These are phyloP conservation scores for Glaucomys volans DNA, from an alignment of 2,113 vertebrate genomes.

Conservation along the genomic window DNA sequence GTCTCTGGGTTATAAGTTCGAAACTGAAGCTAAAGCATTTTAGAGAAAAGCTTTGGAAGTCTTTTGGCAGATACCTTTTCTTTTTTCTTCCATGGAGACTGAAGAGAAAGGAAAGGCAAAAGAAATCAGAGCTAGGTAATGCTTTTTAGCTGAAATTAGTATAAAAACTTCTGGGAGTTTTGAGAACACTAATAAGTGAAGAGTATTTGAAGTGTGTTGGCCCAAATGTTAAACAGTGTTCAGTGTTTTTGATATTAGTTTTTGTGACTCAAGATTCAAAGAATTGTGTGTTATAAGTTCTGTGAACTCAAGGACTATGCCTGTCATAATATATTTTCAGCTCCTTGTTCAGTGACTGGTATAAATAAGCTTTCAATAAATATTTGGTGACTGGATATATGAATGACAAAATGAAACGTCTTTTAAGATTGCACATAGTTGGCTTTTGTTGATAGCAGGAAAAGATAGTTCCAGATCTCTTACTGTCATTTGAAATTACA, in stretches of 20 bases:
- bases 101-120: neutral
- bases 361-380: neutral
- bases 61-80: neutral
- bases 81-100: constrained; percentile 6
- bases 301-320: neutral
- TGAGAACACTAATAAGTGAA: neutral
- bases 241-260: neutral
- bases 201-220: constrained; percentile 32
- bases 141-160: constrained; percentile 22
- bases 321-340: neutral
- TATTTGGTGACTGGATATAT: neutral
- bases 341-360: neutral
- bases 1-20: neutral
- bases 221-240: constrained; percentile 43
- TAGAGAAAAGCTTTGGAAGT: constrained; percentile 21
- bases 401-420: neutral
- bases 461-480: neutral
- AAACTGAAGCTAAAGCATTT: constrained; percentile 16
- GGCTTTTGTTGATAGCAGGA: neutral
- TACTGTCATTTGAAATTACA: neutral
- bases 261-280: constrained; percentile 10
- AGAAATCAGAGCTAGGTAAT: constrained; percentile 39
- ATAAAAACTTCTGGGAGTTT: constrained; percentile 21
- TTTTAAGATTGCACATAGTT: constrained; percentile 7
- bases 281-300: neutral